A percentile compares a stretch with the other conserved stretches of the same genome.
phyloP scores from a whole-genome alignment of 2,113 vertebrate species.

The Sceloporus undulatus region DNA sequence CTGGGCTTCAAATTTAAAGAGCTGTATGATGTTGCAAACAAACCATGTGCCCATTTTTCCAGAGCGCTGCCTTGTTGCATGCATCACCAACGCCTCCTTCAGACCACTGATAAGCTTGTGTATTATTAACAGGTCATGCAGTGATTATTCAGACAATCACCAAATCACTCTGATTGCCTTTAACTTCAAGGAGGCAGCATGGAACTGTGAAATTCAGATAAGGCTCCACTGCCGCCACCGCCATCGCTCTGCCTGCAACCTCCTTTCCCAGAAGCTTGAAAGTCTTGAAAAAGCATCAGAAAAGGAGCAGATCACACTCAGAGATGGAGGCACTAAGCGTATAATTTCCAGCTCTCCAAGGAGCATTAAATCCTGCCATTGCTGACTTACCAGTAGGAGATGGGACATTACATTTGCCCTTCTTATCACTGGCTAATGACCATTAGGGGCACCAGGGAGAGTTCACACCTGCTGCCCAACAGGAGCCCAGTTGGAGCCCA shows the following conservation, averaged over 20 bases:
- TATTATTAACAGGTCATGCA: not conserved
- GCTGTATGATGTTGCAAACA: conserved; percentile 50
- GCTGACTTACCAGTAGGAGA: conserved; percentile 85
- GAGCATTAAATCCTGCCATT: conserved; percentile 82
- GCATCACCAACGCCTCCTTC: conserved; percentile 58
- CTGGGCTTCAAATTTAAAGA: conserved; percentile 43
- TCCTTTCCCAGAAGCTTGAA: conserved; percentile 54
- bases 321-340: conserved; percentile 71
- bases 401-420: conserved; percentile 86
- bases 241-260: conserved; percentile 17
- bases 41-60: conserved; percentile 48
- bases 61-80: conserved; percentile 32
- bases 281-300: conserved; percentile 66
- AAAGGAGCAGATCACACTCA: conserved; percentile 64
- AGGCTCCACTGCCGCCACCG: conserved; percentile 4
- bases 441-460: conserved; percentile 80
- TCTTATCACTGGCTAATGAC: conserved; percentile 87
- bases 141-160: conserved; percentile 73
- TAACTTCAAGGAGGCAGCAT: conserved; percentile 72
- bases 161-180: conserved; percentile 73
- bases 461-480: conserved; percentile 90
- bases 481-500: conserved; percentile 75
- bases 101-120: conserved; percentile 63
- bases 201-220: conserved; percentile 64
- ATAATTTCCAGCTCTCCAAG: conserved; percentile 80